Base-by-base conservation (phyloP, 2,888 invertebrate genomes). In the Polylopha cassiicola region DNA sequence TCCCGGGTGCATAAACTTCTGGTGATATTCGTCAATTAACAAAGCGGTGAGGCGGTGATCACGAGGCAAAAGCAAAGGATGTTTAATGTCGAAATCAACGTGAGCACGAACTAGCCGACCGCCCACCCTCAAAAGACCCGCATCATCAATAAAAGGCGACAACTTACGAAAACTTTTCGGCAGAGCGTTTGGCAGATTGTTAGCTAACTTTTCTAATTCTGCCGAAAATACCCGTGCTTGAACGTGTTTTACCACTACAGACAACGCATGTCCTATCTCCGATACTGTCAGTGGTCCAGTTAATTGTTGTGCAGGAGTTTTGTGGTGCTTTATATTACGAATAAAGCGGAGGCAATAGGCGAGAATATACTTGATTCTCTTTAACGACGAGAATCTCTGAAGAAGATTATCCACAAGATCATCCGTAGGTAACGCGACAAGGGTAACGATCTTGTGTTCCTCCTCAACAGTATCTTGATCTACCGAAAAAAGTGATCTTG, bases 61-160 rank as follows among this genome's bases (percentile, higher is more conserved):
- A 7, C 11, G n/a, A 14, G 39, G 39, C 13, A 39, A 28, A 17
- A 39, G 23, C 3, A 30, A 20, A 6, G 28, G 39, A 23, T 39
- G 34, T 24, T 23, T 33, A 7, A 27, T 14, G 17, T 20, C 18
- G 17, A 14, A 26, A 3, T 30, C 15, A 6, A 39, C 7, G 14
- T 14, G 7, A 5, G 39, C 18, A 13, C 33, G 9, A 15, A 22
- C 10, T 3, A 39, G 11, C 6, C 39, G 7, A n/a, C 39, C 39
- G n/a, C 39, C 39, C 5, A 39, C 39, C 10, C 29, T 11, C 11
- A 34, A 13, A 7, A 34, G n/a, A 6, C 17, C 16, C 5, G 15
- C 26, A n/a, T 28, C 17, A 29, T 41, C 28, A 2, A 34, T 3
- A 18, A 38, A 31, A 2, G 38, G 24, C 8, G n/a, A n/a, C n/a